A percentile compares a stretch with the other conserved stretches of the same genome.
These are phyloP conservation scores for Columba guinea DNA, from an alignment of 2,797 vertebrate genomes.

Conservation along the genomic window DNA sequence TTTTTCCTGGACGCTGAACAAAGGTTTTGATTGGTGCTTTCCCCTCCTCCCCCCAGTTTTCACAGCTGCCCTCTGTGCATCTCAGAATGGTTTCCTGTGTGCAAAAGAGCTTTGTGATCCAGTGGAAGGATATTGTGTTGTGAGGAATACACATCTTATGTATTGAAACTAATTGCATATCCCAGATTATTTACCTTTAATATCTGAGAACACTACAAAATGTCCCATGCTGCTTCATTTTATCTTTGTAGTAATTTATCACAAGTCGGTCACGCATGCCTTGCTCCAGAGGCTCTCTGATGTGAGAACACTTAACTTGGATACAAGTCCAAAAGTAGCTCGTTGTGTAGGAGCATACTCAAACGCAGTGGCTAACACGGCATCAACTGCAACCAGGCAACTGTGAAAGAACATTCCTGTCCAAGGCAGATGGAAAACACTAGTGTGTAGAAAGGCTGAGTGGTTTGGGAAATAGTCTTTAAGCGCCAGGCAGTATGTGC, in stretches of 20 bases:
- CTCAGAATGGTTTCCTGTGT: neutral
- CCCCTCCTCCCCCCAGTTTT: neutral
- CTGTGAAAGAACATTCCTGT: neutral
- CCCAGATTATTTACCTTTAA: neutral
- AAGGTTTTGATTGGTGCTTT: too few species aligned
- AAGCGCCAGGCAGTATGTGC: neutral
- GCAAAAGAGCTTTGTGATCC: neutral
- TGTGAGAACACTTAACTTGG: neutral
- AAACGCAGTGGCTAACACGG: neutral
- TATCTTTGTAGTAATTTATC: neutral
- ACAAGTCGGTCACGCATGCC: neutral
- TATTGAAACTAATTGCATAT: neutral
- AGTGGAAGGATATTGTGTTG: neutral
- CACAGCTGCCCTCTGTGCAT: neutral
- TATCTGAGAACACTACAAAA: neutral
- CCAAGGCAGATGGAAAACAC: neutral
- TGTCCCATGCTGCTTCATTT: neutral
- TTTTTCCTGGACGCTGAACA: neutral
- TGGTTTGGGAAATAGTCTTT: neutral
- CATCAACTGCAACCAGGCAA: neutral
- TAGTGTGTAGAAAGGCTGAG: neutral
- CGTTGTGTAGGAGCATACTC: neutral
- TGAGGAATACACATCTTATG: neutral
- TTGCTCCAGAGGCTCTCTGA: neutral
- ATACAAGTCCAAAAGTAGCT: neutral